Evolutionary conservation across 2,888 invertebrate genomes (phyloP).

Genomic region (Fragum sueziense): DNA sequence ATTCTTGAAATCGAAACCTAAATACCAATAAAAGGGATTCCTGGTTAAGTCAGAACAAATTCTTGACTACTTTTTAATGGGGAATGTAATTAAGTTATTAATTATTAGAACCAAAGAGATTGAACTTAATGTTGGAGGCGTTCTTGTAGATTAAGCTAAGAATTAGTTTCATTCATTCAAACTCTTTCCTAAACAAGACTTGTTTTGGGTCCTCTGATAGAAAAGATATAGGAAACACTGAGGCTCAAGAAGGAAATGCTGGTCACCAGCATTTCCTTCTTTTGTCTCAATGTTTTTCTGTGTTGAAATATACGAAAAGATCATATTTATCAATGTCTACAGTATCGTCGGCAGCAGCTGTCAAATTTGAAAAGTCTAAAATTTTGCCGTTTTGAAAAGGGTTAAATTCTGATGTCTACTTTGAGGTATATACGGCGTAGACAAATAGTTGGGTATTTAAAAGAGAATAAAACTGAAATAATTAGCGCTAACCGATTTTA

Average conservation of each 20-base stretch:
- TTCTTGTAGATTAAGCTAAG: constrained; percentile 7
- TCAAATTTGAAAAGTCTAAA: too few species aligned
- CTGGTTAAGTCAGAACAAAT: not conserved
- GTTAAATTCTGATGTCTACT: not conserved
- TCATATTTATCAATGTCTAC: too few species aligned
- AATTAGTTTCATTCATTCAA: constrained; percentile 4
- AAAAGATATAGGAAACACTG: too few species aligned
- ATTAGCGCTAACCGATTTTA: constrained; percentile 15
- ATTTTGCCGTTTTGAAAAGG: too few species aligned
- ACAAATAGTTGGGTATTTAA: constrained; percentile 10
- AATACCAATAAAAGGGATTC: not conserved
- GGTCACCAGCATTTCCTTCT: too few species aligned
- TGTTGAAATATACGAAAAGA: too few species aligned
- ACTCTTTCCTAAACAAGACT: too few species aligned
- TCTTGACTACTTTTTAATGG: constrained; percentile 16
- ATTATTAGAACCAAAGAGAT: constrained; percentile 5
- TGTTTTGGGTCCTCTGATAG: too few species aligned
- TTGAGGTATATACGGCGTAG: not conserved
- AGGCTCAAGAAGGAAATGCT: too few species aligned
- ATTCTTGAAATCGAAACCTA: not conserved
- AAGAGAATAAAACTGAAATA: constrained; percentile 1
- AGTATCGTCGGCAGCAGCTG: too few species aligned
- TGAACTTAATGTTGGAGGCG: constrained; percentile 9
- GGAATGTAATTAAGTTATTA: constrained; percentile 6
- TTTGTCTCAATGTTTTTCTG: too few species aligned